Conservation (phyloP, 2,797 vertebrate species). For the Malacoctenus gilli region DNA sequence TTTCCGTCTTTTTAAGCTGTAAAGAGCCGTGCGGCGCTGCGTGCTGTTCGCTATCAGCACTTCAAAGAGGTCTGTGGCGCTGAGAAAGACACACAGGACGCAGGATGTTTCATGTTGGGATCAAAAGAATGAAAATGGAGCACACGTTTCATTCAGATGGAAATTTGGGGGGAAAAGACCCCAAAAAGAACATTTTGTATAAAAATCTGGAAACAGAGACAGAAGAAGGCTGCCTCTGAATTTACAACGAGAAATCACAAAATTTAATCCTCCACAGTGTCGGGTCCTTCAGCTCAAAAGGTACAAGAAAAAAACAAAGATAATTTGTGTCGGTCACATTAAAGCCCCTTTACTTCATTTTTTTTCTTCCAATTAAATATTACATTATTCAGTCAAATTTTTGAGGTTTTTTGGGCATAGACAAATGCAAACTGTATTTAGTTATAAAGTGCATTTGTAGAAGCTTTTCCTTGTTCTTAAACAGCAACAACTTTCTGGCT, state of each 20-base stretch:
- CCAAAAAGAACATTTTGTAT: conserved; percentile 37
- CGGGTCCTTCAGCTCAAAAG: too few relatives aligned
- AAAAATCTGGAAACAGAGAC: conserved; percentile 1
- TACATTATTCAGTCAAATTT: too few relatives aligned
- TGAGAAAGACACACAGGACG: conserved; percentile 44
- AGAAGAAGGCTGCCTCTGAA: too few relatives aligned
- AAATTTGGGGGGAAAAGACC: conserved; percentile 17
- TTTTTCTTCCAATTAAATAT: too few relatives aligned
- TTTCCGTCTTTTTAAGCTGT: conserved; percentile 31
- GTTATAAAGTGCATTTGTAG: neutral
- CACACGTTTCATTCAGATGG: conserved; percentile 35
- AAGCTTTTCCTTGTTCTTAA: neutral
- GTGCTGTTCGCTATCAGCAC: conserved; percentile 37
- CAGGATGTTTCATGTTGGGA: conserved; percentile 61
- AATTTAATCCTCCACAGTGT: too few relatives aligned
- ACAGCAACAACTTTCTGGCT: too few relatives aligned
- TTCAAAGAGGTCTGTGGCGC: conserved; percentile 73
- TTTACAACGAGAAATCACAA: too few relatives aligned
- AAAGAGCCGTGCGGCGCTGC: conserved; percentile 52
- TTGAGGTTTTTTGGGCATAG: too few relatives aligned
- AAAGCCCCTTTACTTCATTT: too few relatives aligned
- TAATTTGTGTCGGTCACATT: too few relatives aligned
- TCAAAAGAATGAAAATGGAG: conserved; percentile 68
- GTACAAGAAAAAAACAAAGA: too few relatives aligned
- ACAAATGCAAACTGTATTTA: too few relatives aligned